phyloP scores from a whole-genome alignment of 2,797 vertebrate genomes.

The Eleutherodactylus coqui region DNA sequence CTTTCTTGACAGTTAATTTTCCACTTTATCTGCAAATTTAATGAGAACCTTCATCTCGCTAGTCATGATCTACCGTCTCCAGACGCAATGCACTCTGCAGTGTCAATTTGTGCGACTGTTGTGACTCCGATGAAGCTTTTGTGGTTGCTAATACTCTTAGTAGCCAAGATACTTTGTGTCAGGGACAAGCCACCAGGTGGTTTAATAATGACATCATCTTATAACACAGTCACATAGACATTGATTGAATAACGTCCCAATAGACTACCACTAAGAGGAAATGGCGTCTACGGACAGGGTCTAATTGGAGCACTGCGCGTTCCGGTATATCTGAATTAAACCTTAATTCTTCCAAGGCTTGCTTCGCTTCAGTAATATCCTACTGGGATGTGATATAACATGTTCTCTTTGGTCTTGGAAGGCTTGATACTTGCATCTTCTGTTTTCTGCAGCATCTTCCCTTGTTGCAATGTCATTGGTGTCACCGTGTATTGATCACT shows the following conservation, averaged over 20 bases:
- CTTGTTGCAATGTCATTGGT: slow-evolving; percentile 34
- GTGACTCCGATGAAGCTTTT: background rate
- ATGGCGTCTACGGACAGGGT: slow-evolving; percentile 25
- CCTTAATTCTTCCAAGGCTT: slow-evolving; percentile 2
- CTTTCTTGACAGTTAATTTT: background rate
- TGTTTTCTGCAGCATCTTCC: background rate
- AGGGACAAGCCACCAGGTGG: slow-evolving; percentile 29
- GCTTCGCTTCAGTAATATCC: slow-evolving; percentile 6
- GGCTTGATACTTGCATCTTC: background rate
- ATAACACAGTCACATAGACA: slow-evolving; percentile 51
- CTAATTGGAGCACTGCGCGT: slow-evolving; percentile 8
- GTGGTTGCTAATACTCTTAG: slow-evolving; percentile 16
- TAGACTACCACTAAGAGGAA: slow-evolving; percentile 46
- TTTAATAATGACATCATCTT: slow-evolving; percentile 55
- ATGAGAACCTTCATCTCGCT: background rate
- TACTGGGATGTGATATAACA: slow-evolving; percentile 40
- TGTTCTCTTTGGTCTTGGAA: slow-evolving; percentile 9
- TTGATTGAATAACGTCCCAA: slow-evolving; percentile 55
- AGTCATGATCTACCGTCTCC: background rate
- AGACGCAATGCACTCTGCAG: background rate
- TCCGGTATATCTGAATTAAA: slow-evolving; percentile 28
- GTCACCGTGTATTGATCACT: slow-evolving; percentile 27
- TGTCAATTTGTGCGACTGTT: background rate
- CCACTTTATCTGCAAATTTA: background rate
- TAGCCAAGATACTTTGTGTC: slow-evolving; percentile 29